A percentile compares a stretch with the other conserved stretches of the same genome.
phyloP scores from a whole-genome alignment of 2,113 vertebrate genomes.

The Seriola rivoliana region DNA sequence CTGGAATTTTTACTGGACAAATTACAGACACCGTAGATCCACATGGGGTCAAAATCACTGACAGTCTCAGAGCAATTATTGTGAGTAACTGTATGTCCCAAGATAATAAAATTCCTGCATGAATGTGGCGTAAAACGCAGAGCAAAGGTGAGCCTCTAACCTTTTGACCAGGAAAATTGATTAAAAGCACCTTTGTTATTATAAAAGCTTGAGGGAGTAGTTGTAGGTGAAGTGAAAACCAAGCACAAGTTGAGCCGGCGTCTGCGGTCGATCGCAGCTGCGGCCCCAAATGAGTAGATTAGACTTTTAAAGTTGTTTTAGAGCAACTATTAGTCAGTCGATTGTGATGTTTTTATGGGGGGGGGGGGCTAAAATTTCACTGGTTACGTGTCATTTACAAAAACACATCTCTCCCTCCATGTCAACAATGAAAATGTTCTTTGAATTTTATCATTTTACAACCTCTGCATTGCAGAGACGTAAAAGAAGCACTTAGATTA shows the following conservation, averaged over 20 bases:
- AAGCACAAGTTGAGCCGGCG: background rate
- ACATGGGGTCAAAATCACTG: constrained; percentile 1
- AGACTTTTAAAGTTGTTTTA: background rate
- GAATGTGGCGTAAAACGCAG: background rate
- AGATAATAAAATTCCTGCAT: background rate
- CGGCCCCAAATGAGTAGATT: background rate
- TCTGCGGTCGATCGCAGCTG: constrained; percentile 13
- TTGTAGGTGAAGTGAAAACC: background rate
- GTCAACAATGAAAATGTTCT: background rate
- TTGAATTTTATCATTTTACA: background rate
- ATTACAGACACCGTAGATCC: constrained; percentile 14
- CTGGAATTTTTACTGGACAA: constrained; percentile 20
- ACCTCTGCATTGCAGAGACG: background rate
- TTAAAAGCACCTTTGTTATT: constrained; percentile 30
- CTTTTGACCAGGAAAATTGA: constrained; percentile 18
- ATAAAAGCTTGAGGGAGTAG: background rate
- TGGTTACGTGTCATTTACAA: no score
- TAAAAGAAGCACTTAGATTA: no score
- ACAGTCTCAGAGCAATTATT: constrained; percentile 30
- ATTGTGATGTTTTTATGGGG: background rate
- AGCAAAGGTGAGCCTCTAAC: constrained; percentile 11
- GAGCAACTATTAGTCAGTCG: background rate
- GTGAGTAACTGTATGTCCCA: constrained; percentile 39
- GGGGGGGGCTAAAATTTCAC: no score
- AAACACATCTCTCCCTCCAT: no score